Evolutionary conservation across 2,797 vertebrate species (phyloP), one percentile per base, ranked within the genome.

Genomic region (Notoglanidium macrostoma): DNA sequence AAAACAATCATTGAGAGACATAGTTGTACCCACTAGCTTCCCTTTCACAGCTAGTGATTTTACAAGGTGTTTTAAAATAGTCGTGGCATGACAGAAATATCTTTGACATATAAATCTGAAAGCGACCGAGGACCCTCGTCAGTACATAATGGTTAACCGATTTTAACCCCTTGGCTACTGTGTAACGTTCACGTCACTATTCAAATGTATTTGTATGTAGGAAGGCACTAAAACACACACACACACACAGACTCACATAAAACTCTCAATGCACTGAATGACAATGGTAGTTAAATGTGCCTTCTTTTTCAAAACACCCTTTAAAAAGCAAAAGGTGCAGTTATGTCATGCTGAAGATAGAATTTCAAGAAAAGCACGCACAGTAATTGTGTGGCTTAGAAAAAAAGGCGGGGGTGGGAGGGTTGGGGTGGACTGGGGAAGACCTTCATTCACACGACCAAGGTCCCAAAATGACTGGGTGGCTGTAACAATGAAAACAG

Each of bases 211-310:
- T 95, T 94, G 94, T 91, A 94, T 95, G 92, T 92, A 93, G 92
- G 90, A 96, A 96, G 96, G 95, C 96, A 96, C 95, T 95, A 93
- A 92, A 93, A 95, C 93, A 95, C 92, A 87, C 92, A 95, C 92
- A 87, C 92, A 40, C 40, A 94, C 93, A 94, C 91, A 91, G 91
- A 94, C 91, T 93, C 80, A 79, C 74, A 85, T 89, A 90, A 89
- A 93, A 91, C 84, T 84, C 49, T 59, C 51, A 73, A 91, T 86
- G 90, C 84, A 86, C 77, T 78, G 88, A 92, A 92, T 78, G 91
- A 92, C 90, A 89, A 32, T 88, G 92, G 90, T 91, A 89, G 85
- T 90, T 89, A 89, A 89, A 90, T 90, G 89, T 91, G 91, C 88
- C 89, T 90, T 93, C 83, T 88, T 86, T 90, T 80, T 90, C 68